These are phyloP conservation scores for Zhengitettix transpicula DNA, from an alignment of 2,888 invertebrate genomes.

Conservation along the genomic window DNA sequence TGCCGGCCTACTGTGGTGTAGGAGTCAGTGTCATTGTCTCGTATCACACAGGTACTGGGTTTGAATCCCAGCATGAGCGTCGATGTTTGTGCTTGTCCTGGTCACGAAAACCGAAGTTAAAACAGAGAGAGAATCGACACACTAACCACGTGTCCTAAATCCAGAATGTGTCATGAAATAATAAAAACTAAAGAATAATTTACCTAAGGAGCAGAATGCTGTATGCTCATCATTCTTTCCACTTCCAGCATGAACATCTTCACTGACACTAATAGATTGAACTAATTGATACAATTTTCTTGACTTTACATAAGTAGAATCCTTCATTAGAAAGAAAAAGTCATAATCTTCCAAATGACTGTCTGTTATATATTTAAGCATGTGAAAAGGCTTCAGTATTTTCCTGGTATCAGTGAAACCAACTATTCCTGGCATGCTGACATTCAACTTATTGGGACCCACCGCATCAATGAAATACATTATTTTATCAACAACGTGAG, in stretches of 20 bases:
- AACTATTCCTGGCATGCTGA: conserved; percentile 46
- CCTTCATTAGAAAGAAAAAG: conserved; percentile 78
- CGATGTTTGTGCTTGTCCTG: no score
- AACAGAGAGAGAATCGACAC: no score
- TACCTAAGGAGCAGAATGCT: conserved; percentile 52
- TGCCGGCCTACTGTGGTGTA: no score
- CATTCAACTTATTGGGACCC: conserved; percentile 27
- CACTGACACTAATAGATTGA: conserved; percentile 62
- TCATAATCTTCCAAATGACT: conserved; percentile 82
- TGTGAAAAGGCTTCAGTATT: conserved; percentile 68
- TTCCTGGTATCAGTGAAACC: conserved; percentile 68
- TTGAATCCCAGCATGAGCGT: no score
- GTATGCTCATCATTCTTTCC: conserved; percentile 33
- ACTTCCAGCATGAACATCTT: conserved; percentile 67
- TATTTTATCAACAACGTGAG: conserved; percentile 66
- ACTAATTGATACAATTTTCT: conserved; percentile 54
- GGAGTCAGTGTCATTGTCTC: no score
- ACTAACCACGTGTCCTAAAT: no score
- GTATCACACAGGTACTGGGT: no score
- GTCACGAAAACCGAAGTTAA: no score
- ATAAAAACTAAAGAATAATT: conserved; percentile 5
- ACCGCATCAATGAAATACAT: conserved; percentile 53
- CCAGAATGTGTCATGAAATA: no score
- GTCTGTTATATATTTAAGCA: conserved; percentile 76
- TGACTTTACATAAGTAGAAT: conserved; percentile 70